Conservation (phyloP, 2,888 invertebrate species). For the Atethmia centrago region DNA sequence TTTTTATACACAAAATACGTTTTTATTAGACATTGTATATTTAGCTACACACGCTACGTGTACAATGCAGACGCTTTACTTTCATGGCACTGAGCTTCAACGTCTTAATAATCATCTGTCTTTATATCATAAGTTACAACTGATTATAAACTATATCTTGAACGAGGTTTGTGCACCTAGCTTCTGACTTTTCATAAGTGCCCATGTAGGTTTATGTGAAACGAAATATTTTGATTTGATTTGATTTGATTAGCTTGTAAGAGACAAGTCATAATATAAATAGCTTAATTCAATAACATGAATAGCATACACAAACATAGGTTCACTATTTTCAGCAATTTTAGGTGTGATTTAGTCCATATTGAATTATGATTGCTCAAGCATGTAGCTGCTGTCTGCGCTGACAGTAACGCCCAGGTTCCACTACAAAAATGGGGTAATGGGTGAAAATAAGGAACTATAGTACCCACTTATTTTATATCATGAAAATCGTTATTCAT, state of each 20-base stretch:
- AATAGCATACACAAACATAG: too few species aligned
- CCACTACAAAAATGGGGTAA: background rate
- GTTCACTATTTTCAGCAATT: background rate
- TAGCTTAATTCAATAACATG: too few species aligned
- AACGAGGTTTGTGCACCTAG: too few species aligned
- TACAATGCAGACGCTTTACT: slow-evolving; percentile 50
- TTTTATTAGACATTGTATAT: slow-evolving; percentile 68
- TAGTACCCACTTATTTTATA: background rate
- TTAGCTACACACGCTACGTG: slow-evolving; percentile 65
- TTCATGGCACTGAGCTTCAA: slow-evolving; percentile 62
- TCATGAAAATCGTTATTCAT: background rate
- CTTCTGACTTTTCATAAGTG: too few species aligned
- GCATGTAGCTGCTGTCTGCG: background rate
- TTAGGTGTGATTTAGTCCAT: background rate
- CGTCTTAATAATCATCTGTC: slow-evolving; percentile 36
- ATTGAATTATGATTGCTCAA: background rate
- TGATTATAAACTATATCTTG: background rate
- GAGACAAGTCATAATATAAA: too few species aligned
- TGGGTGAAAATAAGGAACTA: background rate
- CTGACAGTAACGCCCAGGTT: background rate
- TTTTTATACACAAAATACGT: slow-evolving; percentile 67
- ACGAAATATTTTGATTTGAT: too few species aligned
- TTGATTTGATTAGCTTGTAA: too few species aligned
- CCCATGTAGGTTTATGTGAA: too few species aligned
- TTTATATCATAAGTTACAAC: slow-evolving; percentile 5